These are phyloP conservation scores for Augochlorella aurata DNA, from an alignment of 2,888 invertebrate species.

Conservation along the genomic window DNA sequence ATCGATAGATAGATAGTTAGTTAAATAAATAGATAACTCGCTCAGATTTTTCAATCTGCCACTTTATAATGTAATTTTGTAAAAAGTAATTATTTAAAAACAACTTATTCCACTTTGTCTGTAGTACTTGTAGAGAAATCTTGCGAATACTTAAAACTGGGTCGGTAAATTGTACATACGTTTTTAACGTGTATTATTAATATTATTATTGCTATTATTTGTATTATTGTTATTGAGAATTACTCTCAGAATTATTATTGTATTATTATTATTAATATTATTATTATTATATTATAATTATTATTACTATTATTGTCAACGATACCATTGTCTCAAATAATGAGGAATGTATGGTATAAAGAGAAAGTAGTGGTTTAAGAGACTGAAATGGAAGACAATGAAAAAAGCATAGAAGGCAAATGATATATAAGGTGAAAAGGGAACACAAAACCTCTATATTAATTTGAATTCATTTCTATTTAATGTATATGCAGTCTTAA, in stretches of 20 bases:
- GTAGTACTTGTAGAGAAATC: conserved; percentile 75
- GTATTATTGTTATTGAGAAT: conserved; percentile 76
- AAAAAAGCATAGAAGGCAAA: conserved; percentile 56
- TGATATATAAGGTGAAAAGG: conserved; percentile 58
- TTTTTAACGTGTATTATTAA: conserved; percentile 78
- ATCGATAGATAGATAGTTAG: conserved; percentile 61
- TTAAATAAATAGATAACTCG: conserved; percentile 68
- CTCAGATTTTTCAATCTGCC: conserved; percentile 78
- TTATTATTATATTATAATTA: conserved; percentile 51
- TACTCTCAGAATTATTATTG: conserved; percentile 74
- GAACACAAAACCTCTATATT: conserved; percentile 55
- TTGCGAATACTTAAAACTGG: conserved; percentile 69
- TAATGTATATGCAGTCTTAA: conserved; percentile 65
- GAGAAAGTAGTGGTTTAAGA: conserved; percentile 67
- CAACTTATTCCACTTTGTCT: conserved; percentile 78
- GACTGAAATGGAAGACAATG: conserved; percentile 67
- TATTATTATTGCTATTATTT: conserved; percentile 72
- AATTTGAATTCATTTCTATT: conserved; percentile 65
- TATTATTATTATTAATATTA: conserved; percentile 66
- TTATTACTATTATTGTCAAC: conserved; percentile 58
- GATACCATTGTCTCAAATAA: conserved; percentile 57
- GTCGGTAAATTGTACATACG: conserved; percentile 79
- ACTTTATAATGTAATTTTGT: conserved; percentile 82
- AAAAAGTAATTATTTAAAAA: conserved; percentile 79
- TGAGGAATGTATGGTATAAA: conserved; percentile 57